Base-by-base conservation (phyloP, 2,797 vertebrate species). In the Chrysocyon brachyurus region DNA sequence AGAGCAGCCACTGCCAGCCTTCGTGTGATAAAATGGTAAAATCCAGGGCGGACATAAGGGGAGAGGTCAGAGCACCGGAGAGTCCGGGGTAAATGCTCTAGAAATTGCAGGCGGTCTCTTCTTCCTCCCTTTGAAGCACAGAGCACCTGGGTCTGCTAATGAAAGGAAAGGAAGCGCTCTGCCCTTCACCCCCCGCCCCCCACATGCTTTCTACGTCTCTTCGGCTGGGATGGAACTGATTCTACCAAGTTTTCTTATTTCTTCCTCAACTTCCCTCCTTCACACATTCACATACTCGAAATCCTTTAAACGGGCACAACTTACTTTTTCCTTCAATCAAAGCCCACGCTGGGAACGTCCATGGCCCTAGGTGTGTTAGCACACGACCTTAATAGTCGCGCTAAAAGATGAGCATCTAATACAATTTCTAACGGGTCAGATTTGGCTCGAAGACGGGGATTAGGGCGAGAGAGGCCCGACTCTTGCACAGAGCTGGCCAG, bases 301-400 rank as follows among this genome's bases (percentile, higher is more conserved):
- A 91, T 96, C 96, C 87, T 93, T 95, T 88, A 61, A 92, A 95
- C 77, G 70, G 73, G 91, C 59, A 93, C 75, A 94, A 79, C 85
- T 83, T 81, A 52, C 59, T 89, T 97, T 96, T 56, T 89, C 96
- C 92, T 97, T 36, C 63, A 94, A 90, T 93, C 90, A 77, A 97
- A 96, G 77, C 49, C 52, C 85, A 70, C 78, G n/a, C 72, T 94
- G 63, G 83, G 83, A 90, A 96, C 79, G 88, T 88, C 96, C 95
- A 95, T 77, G 72, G 75, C 63, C 56, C 63, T 70, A 36, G 16
- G 40, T 75, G 92, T 87, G 16, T 96, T 83, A 77, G 66, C 93
- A 86, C 52, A 85, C 64, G 73, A n/a, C 85, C 68, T 96, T 86
- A 82, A 70, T 61, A 92, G 40, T 96, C 84, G 90, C 78, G 84